Conservation (phyloP, 2,888 invertebrate genomes). For the Tiliacea aurago region DNA sequence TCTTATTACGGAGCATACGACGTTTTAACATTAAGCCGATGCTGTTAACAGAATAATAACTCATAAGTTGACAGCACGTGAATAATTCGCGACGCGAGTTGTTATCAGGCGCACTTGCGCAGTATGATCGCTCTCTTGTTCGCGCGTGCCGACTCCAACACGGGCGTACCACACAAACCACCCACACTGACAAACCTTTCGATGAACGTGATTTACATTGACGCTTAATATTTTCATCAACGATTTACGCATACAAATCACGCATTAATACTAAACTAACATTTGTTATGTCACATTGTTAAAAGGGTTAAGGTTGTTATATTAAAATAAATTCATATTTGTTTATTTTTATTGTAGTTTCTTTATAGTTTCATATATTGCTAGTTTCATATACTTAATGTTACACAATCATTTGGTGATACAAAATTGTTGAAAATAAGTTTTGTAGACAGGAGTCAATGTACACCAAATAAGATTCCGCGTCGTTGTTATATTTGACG, state of each 20-base stretch:
- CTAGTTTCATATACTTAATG: slow-evolving; percentile 6
- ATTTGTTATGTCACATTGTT: slow-evolving; percentile 51
- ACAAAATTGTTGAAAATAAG: background rate
- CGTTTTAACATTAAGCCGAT: slow-evolving; percentile 77
- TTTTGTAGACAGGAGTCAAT: slow-evolving; percentile 74
- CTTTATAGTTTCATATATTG: slow-evolving; percentile 5
- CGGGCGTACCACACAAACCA: slow-evolving; percentile 70
- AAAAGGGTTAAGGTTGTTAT: slow-evolving; percentile 10
- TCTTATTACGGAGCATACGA: slow-evolving; percentile 75
- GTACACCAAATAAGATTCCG: slow-evolving; percentile 78
- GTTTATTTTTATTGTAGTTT: slow-evolving; percentile 7
- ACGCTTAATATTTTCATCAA: slow-evolving; percentile 67
- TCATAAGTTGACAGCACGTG: slow-evolving; percentile 88
- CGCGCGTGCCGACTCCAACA: slow-evolving; percentile 82
- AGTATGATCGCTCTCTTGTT: slow-evolving; percentile 79
- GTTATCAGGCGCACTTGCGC: slow-evolving; percentile 87
- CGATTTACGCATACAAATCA: slow-evolving; percentile 43
- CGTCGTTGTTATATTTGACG: slow-evolving; percentile 82
- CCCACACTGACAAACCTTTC: slow-evolving; percentile 56
- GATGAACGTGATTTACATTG: slow-evolving; percentile 75
- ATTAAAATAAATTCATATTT: slow-evolving; percentile 31
- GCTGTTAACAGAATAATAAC: slow-evolving; percentile 85
- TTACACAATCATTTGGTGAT: background rate
- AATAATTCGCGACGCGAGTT: slow-evolving; percentile 85
- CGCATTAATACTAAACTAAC: slow-evolving; percentile 39